Conservation (phyloP, 1,140 invertebrate species). For the Drosophila nigromelanica region DNA sequence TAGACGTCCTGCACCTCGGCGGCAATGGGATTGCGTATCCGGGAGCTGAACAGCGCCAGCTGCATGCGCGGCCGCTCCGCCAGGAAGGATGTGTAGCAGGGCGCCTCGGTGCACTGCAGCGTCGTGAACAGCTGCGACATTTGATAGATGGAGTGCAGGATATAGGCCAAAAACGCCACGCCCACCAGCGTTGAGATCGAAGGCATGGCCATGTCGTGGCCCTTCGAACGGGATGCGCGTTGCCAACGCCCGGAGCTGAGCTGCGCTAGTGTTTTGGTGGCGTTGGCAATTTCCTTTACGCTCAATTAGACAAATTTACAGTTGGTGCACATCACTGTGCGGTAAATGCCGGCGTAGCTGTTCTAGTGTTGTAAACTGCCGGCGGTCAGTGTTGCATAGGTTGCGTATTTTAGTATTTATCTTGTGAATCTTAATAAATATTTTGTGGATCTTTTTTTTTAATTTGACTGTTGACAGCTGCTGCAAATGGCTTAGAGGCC, state of each 20-base stretch:
- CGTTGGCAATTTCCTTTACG: background rate
- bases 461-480: too few relatives aligned
- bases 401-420: too few relatives aligned
- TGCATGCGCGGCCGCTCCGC: constrained; percentile 85
- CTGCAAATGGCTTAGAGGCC: too few relatives aligned
- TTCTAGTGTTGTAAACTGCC: constrained; percentile 16
- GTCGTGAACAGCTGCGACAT: constrained; percentile 89
- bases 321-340: constrained; percentile 17
- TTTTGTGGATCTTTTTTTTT: too few relatives aligned
- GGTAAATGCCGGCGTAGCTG: constrained; percentile 35
- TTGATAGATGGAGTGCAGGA: constrained; percentile 89
- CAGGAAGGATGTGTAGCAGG: constrained; percentile 87
- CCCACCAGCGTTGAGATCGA: constrained; percentile 85
- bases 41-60: constrained; percentile 86
- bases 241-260: constrained; percentile 1
- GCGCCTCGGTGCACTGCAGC: constrained; percentile 87
- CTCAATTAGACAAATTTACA: constrained; percentile 6
- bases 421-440: too few relatives aligned
- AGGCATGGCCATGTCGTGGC: constrained; percentile 60
- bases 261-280: background rate
- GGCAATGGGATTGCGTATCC: constrained; percentile 84
- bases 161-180: constrained; percentile 88
- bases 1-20: constrained; percentile 81
- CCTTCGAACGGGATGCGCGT: background rate
- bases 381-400: background rate